Conservation (phyloP, 2,113 vertebrate species). For the Atlantisia rogersi region DNA sequence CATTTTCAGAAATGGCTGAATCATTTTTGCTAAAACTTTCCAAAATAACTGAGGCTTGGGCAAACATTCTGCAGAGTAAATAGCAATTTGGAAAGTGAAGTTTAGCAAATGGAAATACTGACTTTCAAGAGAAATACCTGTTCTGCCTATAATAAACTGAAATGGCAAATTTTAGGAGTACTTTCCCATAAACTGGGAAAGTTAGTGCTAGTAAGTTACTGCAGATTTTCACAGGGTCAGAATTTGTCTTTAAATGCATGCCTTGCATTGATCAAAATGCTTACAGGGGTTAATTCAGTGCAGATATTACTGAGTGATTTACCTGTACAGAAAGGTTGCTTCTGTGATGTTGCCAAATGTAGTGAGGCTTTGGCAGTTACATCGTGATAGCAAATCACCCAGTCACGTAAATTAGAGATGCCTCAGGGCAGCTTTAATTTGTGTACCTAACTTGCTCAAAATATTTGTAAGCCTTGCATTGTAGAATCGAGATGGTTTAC, state of each 20-base stretch:
- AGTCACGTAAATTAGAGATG: background rate
- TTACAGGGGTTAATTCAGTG: slow-evolving; percentile 7
- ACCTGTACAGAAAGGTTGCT: slow-evolving; percentile 8
- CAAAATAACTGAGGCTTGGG: slow-evolving; percentile 28
- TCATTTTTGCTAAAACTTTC: slow-evolving; percentile 63
- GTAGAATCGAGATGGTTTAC: background rate
- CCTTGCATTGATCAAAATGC: background rate
- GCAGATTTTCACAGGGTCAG: background rate
- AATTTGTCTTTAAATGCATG: background rate
- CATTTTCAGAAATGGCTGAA: slow-evolving; percentile 63
- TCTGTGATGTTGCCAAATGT: slow-evolving; percentile 32
- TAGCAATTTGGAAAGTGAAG: background rate
- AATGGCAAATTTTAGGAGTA: background rate
- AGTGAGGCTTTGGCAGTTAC: slow-evolving; percentile 42
- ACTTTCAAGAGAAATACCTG: background rate
- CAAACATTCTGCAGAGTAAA: slow-evolving; percentile 14
- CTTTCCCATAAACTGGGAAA: background rate
- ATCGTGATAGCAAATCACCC: slow-evolving; percentile 25
- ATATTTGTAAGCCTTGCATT: slow-evolving; percentile 22
- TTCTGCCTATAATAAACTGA: background rate
- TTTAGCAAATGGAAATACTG: background rate
- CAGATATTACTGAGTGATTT: background rate
- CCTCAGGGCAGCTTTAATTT: slow-evolving; percentile 30
- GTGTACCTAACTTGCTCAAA: slow-evolving; percentile 36
- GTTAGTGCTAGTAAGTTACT: background rate